A percentile compares a stretch with the other conserved stretches of the same genome.
Conservation (phyloP, 2,797 vertebrate genomes). For the Artibeus lituratus region DNA sequence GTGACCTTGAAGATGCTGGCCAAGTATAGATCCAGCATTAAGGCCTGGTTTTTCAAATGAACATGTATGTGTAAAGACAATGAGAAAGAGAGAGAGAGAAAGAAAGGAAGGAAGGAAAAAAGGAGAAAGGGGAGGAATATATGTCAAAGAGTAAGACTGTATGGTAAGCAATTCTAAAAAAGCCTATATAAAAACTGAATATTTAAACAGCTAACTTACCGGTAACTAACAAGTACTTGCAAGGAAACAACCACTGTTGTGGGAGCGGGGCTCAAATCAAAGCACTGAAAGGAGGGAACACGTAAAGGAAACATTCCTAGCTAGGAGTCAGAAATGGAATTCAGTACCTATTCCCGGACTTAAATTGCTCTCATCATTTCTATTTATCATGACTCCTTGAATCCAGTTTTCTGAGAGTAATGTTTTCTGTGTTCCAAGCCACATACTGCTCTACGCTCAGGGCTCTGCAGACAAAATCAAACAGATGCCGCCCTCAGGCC, state of each 20-base stretch:
- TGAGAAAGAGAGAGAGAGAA: not conserved
- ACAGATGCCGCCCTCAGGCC: not conserved
- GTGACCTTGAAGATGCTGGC: constrained; percentile 72
- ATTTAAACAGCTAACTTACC: constrained; percentile 30
- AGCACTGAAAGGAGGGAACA: not conserved
- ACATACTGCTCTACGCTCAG: not conserved
- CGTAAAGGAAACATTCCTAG: constrained; percentile 12
- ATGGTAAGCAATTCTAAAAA: constrained; percentile 28
- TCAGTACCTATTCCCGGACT: not conserved
- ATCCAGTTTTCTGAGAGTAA: not conserved
- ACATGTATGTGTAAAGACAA: not conserved
- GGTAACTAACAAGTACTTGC: constrained; percentile 9
- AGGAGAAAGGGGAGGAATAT: not conserved
- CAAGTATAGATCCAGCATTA: constrained; percentile 37
- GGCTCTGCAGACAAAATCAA: constrained; percentile 4
- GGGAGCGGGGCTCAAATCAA: constrained; percentile 19
- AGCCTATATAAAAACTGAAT: not conserved
- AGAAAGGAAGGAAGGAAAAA: not conserved
- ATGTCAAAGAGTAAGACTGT: not conserved
- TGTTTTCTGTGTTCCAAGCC: constrained; percentile 13
- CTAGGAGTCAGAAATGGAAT: not conserved
- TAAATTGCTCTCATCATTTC: constrained; percentile 25
- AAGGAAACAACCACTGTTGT: constrained; percentile 11
- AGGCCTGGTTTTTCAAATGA: constrained; percentile 38
- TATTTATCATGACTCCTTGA: constrained; percentile 20